Evolutionary conservation across 2,888 invertebrate species (phyloP).

Genomic region (Nipponacmea schrenckii): DNA sequence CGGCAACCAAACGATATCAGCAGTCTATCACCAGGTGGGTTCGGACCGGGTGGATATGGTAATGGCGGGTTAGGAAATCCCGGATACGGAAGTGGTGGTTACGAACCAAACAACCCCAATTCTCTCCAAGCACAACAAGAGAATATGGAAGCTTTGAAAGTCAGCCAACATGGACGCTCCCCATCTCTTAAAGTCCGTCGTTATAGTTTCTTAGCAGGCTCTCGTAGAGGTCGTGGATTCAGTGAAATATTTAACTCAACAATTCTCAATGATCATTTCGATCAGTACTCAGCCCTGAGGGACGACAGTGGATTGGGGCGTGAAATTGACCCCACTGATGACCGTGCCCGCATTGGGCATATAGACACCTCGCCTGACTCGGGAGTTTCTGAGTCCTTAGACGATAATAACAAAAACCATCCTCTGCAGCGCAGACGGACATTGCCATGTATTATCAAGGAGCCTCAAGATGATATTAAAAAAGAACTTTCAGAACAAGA

Average conservation of each 20-base stretch:
- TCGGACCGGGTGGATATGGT: background rate
- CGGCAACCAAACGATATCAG: slow-evolving; percentile 30
- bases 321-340: slow-evolving; percentile 42
- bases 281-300: slow-evolving; percentile 62
- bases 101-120: background rate
- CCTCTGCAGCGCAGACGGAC: slow-evolving; percentile 60
- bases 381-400: slow-evolving; percentile 57
- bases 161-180: slow-evolving; percentile 48
- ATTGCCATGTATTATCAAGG: slow-evolving; percentile 61
- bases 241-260: slow-evolving; percentile 64
- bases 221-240: slow-evolving; percentile 57
- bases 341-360: slow-evolving; percentile 31
- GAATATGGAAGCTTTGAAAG: slow-evolving; percentile 23
- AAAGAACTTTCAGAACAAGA: slow-evolving; percentile 35
- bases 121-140: slow-evolving; percentile 13
- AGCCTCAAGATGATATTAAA: slow-evolving; percentile 34
- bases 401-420: slow-evolving; percentile 47
- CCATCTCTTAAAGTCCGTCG: slow-evolving; percentile 60
- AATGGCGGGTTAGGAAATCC: slow-evolving; percentile 3
- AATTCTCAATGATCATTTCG: slow-evolving; percentile 66
- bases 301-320: slow-evolving; percentile 60
- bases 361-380: slow-evolving; percentile 62
- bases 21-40: slow-evolving; percentile 34
- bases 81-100: background rate
- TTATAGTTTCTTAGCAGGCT: slow-evolving; percentile 62